phyloP scores from a whole-genome alignment of 2,797 vertebrate genomes.

The Ptychobarbus kaznakovi region DNA sequence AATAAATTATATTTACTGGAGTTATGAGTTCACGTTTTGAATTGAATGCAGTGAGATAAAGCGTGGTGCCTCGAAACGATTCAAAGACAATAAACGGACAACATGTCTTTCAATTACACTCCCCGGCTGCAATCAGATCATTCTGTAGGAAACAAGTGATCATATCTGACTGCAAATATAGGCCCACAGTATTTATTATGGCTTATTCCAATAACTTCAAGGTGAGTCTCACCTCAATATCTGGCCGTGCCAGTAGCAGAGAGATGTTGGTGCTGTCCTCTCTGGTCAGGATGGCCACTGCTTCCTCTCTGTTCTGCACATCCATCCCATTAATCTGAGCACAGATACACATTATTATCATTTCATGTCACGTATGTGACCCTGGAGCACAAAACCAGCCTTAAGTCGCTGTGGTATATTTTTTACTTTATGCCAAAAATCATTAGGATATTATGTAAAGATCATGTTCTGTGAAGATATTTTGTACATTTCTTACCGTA shows the following conservation, averaged over 20 bases:
- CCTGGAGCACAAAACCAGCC: not conserved
- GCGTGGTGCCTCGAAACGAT: not conserved
- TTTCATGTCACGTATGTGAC: not conserved
- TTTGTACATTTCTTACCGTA: not conserved
- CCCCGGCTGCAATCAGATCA: not conserved
- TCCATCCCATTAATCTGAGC: conserved; percentile 86
- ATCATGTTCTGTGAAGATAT: not conserved
- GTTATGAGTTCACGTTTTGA: not conserved
- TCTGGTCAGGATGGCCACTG: conserved; percentile 82
- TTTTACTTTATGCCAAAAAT: not conserved
- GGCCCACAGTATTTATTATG: not conserved
- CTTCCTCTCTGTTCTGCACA: conserved; percentile 84
- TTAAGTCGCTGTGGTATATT: not conserved
- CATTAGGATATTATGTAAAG: not conserved
- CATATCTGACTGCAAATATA: not conserved
- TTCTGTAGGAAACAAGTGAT: not conserved
- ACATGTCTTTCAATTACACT: not conserved
- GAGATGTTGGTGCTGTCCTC: conserved; percentile 86
- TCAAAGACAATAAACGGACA: not conserved
- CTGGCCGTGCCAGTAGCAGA: conserved; percentile 83
- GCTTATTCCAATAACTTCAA: not conserved
- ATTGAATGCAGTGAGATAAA: not conserved
- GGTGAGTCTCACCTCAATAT: conserved; percentile 77
- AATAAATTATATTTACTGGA: not conserved
- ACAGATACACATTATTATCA: not conserved